Evolutionary conservation across 1,140 invertebrate species (phyloP).

Genomic region (Pseudomyrmex sp.): DNA sequence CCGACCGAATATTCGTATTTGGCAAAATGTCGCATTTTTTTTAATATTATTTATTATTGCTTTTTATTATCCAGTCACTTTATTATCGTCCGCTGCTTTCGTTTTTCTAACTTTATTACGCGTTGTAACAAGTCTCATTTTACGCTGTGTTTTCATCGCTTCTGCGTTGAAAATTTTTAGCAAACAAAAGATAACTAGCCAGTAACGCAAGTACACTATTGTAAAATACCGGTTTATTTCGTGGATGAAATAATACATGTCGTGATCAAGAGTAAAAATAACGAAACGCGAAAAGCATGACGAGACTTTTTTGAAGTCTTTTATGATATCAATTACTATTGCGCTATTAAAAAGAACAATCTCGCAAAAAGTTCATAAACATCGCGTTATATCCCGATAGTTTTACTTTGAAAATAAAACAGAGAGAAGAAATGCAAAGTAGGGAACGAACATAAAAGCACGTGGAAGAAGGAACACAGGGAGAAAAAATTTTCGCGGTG

Average conservation of each 20-base stretch:
- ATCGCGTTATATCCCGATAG: background rate
- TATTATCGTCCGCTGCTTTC: background rate
- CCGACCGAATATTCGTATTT: slow-evolving; percentile 29
- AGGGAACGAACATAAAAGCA: background rate
- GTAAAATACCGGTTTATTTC: background rate
- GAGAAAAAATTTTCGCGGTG: background rate
- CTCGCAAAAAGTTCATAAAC: slow-evolving; percentile 12
- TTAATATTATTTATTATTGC: slow-evolving; percentile 57
- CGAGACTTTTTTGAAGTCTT: background rate
- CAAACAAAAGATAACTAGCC: background rate
- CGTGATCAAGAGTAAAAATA: background rate
- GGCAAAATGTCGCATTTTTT: slow-evolving; percentile 8
- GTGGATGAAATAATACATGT: background rate
- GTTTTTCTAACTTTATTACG: slow-evolving; percentile 32
- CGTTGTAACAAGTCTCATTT: slow-evolving; percentile 45
- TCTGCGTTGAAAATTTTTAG: slow-evolving; percentile 15
- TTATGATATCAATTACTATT: slow-evolving; percentile 15
- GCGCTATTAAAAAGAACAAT: slow-evolving; percentile 4
- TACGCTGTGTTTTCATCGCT: background rate
- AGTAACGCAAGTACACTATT: background rate
- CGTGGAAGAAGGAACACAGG: background rate
- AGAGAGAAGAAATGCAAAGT: background rate
- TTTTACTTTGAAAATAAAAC: background rate
- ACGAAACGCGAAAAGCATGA: background rate
- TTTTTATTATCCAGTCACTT: slow-evolving; percentile 3